Conservation (phyloP, 2,888 invertebrate species). For the Eilema sororculum region DNA sequence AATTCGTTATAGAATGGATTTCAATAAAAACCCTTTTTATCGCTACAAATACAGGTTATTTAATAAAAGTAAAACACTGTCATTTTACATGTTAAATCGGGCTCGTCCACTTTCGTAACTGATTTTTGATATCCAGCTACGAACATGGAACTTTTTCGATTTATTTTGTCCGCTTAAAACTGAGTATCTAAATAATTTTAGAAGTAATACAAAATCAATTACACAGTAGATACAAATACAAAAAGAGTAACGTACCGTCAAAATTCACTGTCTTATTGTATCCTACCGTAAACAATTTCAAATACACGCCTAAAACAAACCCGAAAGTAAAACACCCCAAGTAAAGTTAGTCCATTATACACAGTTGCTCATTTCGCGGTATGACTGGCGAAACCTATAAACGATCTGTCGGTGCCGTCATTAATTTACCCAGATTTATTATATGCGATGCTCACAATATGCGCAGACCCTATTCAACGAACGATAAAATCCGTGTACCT, state of each 20-base stretch:
- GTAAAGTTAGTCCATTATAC: conserved; percentile 56
- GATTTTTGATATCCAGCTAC: too few species aligned
- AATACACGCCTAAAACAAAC: conserved; percentile 22
- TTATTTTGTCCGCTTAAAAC: too few species aligned
- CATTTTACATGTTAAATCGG: too few species aligned
- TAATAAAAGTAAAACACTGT: too few species aligned
- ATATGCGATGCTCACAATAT: conserved; percentile 68
- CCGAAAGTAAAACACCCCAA: conserved; percentile 35
- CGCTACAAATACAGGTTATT: background rate
- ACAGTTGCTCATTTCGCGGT: conserved; percentile 70
- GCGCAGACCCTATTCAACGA: conserved; percentile 46
- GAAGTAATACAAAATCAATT: background rate
- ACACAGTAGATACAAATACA: background rate
- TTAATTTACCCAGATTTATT: conserved; percentile 85
- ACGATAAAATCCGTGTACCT: conserved; percentile 30
- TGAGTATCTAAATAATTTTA: background rate
- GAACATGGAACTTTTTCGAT: too few species aligned
- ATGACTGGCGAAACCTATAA: conserved; percentile 80
- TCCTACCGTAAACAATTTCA: conserved; percentile 8
- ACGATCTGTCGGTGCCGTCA: conserved; percentile 81
- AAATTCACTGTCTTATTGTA: conserved; percentile 7
- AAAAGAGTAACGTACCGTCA: background rate
- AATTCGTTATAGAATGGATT: background rate
- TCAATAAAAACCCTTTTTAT: background rate
- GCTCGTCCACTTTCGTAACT: too few species aligned